Evolutionary conservation across 2,888 invertebrate genomes (phyloP).

Genomic region (Teleogryllus oceanicus): DNA sequence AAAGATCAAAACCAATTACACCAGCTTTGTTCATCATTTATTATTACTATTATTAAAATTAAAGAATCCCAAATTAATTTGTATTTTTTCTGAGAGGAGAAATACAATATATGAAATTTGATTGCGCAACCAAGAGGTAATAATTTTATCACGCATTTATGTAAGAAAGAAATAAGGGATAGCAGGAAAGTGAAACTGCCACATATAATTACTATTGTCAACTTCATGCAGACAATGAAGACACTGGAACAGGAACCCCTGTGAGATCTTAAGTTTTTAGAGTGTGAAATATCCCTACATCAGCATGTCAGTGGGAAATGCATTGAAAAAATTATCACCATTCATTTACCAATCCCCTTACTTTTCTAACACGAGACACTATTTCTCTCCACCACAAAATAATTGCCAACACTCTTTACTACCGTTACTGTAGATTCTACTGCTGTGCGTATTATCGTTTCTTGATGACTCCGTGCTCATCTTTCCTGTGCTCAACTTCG

Average conservation of each 20-base stretch:
- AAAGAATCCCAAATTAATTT: too few species aligned
- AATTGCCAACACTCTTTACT: neutral
- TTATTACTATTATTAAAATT: too few species aligned
- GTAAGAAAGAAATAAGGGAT: neutral
- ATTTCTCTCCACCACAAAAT: too few species aligned
- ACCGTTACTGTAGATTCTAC: neutral
- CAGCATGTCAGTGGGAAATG: neutral
- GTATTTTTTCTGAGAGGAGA: too few species aligned
- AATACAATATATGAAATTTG: neutral
- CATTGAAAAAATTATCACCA: too few species aligned
- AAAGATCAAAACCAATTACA: too few species aligned
- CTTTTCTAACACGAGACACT: too few species aligned
- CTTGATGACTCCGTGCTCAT: neutral
- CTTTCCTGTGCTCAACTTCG: conserved; percentile 6
- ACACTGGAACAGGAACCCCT: conserved; percentile 7
- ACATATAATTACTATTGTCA: neutral
- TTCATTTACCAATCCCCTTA: too few species aligned
- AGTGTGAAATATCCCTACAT: neutral
- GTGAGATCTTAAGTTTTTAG: neutral
- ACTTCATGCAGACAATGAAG: neutral
- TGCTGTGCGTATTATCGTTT: neutral
- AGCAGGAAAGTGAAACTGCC: neutral
- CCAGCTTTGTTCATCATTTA: too few species aligned
- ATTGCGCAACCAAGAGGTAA: neutral
- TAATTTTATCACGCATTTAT: too few species aligned